phyloP scores from a whole-genome alignment of 2,797 vertebrate species.

The Tapirus indicus region DNA sequence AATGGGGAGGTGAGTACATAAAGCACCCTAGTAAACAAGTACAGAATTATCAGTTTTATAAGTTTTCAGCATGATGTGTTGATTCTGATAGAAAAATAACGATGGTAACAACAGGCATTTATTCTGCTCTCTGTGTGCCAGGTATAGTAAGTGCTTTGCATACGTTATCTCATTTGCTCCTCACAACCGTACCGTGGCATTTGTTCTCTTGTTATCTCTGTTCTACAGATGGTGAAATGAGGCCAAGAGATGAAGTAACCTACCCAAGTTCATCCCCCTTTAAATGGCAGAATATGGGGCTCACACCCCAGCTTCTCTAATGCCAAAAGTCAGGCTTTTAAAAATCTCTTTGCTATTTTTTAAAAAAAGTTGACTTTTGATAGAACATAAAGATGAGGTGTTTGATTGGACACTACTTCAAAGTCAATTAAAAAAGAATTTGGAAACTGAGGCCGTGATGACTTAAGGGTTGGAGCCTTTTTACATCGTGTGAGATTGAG shows the following conservation, averaged over 20 bases:
- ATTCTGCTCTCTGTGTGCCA: background rate
- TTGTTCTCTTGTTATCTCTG: background rate
- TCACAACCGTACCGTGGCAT: fast-evolving
- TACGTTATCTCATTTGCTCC: background rate
- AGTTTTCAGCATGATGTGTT: background rate
- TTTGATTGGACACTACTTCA: background rate
- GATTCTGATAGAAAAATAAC: background rate
- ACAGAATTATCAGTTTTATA: background rate
- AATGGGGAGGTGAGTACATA: background rate
- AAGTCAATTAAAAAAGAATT: background rate
- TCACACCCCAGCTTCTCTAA: background rate
- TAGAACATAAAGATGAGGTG: background rate
- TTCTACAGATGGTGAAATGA: background rate
- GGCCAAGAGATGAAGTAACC: background rate
- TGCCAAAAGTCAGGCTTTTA: background rate
- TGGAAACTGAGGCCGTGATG: background rate
- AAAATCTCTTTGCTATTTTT: background rate
- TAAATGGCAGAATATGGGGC: background rate
- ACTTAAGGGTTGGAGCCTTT: background rate
- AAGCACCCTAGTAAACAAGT: background rate
- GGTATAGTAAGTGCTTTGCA: background rate
- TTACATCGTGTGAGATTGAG: background rate
- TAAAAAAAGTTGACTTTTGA: background rate
- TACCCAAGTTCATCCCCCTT: background rate
- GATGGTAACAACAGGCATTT: background rate